These are phyloP conservation scores for Lipophrys pholis DNA, from an alignment of 2,113 vertebrate species.

Conservation along the genomic window DNA sequence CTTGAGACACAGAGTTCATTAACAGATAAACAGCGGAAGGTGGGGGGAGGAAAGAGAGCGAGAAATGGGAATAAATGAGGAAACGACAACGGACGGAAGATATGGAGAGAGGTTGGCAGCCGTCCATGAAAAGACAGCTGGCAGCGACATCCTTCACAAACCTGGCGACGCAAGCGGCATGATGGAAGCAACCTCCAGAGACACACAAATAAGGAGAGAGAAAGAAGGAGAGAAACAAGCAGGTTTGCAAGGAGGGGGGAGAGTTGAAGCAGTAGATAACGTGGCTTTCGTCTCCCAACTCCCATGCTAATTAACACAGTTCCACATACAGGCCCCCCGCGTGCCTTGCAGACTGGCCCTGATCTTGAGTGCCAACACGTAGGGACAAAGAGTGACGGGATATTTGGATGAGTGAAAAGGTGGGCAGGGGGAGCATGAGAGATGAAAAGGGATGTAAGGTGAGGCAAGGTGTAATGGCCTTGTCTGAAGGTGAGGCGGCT, in stretches of 20 bases:
- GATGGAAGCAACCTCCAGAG: slow-evolving; percentile 75
- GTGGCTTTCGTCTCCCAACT: slow-evolving; percentile 66
- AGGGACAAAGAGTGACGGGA: slow-evolving; percentile 27
- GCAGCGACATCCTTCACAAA: slow-evolving; percentile 84
- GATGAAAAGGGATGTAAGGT: slow-evolving; percentile 58
- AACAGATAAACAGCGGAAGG: slow-evolving; percentile 64
- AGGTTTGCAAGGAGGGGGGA: slow-evolving; percentile 29
- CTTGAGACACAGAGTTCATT: slow-evolving; percentile 65
- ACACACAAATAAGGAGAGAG: slow-evolving; percentile 40
- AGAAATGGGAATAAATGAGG: slow-evolving; percentile 71
- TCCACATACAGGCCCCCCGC: slow-evolving; percentile 71
- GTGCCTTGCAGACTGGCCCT: slow-evolving; percentile 56
- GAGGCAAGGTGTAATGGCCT: slow-evolving; percentile 69
- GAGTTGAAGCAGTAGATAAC: slow-evolving; percentile 61
- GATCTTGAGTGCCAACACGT: slow-evolving; percentile 31
- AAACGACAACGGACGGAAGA: slow-evolving; percentile 74
- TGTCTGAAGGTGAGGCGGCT: slow-evolving; percentile 81
- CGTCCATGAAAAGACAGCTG: slow-evolving; percentile 84
- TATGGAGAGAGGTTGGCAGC: slow-evolving; percentile 72
- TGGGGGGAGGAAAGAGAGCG: slow-evolving; percentile 19
- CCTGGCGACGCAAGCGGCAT: slow-evolving; percentile 71
- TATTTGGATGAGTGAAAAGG: slow-evolving; percentile 7
- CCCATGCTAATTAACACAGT: slow-evolving; percentile 77
- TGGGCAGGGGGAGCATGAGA: slow-evolving; percentile 24
- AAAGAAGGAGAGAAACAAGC: slow-evolving; percentile 51